These are phyloP conservation scores for Mobula birostris DNA, from an alignment of 2,113 vertebrate species.

Conservation along the genomic window DNA sequence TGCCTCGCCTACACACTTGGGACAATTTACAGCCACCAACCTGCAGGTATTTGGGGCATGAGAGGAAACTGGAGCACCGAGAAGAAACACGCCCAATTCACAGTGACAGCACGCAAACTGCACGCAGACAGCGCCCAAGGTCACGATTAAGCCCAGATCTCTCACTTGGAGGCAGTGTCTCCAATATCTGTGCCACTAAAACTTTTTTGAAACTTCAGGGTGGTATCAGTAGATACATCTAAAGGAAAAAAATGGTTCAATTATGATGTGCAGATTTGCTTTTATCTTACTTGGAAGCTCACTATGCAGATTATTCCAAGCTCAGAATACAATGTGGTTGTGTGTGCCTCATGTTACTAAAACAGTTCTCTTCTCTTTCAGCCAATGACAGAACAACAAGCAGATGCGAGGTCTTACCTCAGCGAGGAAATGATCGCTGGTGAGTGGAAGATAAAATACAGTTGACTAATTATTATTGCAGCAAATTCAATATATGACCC, in stretches of 20 bases:
- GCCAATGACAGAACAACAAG: conserved; percentile 83
- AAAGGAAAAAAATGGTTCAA: no score
- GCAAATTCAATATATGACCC: neutral
- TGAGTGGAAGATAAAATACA: conserved; percentile 53
- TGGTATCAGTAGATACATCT: neutral
- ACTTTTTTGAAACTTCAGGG: neutral
- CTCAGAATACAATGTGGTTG: neutral
- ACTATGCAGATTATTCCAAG: neutral
- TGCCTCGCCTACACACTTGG: no score
- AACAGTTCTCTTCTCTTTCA: conserved; percentile 48
- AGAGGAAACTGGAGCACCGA: no score
- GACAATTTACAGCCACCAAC: no score
- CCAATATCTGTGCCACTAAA: neutral
- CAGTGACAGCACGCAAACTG: no score
- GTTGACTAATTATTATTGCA: neutral
- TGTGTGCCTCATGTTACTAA: neutral
- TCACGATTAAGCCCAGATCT: no score
- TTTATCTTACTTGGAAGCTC: neutral
- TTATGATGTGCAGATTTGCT: neutral
- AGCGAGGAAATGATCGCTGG: conserved; percentile 95
- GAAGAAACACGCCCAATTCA: no score
- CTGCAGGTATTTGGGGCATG: no score
- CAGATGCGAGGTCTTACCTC: conserved; percentile 91
- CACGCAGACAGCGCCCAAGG: no score
- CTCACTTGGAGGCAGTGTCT: no score